Evolutionary conservation across 1,140 invertebrate species (phyloP).

Genomic region (Drosophila kurseongensis): DNA sequence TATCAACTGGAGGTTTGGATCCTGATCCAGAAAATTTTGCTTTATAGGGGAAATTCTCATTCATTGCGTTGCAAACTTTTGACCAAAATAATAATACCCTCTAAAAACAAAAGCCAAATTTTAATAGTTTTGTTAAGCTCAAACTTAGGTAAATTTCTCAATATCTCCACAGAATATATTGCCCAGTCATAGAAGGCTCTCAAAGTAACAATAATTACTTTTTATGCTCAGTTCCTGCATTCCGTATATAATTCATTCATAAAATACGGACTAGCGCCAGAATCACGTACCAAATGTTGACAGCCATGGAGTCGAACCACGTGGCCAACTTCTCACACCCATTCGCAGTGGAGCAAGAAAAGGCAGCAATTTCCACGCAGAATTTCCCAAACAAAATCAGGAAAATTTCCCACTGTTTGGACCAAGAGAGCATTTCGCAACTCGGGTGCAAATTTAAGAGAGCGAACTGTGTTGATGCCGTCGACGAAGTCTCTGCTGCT

Average conservation of each 20-base stretch:
- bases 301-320: slow-evolving; percentile 53
- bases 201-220: slow-evolving; percentile 51
- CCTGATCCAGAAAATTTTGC: no score
- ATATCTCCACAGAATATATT: no score
- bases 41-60: no score
- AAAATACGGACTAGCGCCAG: slow-evolving; percentile 44
- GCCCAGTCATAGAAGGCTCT: background rate
- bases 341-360: background rate
- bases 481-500: slow-evolving; percentile 22
- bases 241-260: slow-evolving; percentile 68
- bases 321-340: slow-evolving; percentile 39
- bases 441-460: slow-evolving; percentile 10
- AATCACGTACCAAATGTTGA: slow-evolving; percentile 58
- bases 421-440: slow-evolving; percentile 38
- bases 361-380: slow-evolving; percentile 4
- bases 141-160: no score
- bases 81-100: no score
- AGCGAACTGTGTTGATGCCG: slow-evolving; percentile 20
- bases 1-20: no score
- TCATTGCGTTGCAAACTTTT: no score
- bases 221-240: slow-evolving; percentile 23
- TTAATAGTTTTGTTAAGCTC: no score
- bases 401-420: slow-evolving; percentile 68
- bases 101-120: no score
- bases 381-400: slow-evolving; percentile 74